These are phyloP conservation scores for Papilio aristodemus DNA, from an alignment of 1,140 invertebrate genomes.

Conservation along the genomic window DNA sequence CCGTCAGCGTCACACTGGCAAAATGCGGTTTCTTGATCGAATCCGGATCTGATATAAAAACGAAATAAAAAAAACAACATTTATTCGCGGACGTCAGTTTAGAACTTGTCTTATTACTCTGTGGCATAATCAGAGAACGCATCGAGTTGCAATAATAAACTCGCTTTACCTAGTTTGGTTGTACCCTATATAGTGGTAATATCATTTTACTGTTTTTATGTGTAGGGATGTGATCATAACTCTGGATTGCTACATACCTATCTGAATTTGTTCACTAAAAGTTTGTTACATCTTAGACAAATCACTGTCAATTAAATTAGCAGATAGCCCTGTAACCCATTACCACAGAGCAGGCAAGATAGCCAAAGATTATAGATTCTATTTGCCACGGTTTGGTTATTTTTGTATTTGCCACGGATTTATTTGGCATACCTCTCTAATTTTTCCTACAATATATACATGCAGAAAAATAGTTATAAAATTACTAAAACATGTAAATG, in stretches of 20 bases:
- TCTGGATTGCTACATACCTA: background rate
- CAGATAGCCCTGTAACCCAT: no score
- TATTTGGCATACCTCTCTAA: no score
- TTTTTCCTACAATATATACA: no score
- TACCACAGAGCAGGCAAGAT: no score
- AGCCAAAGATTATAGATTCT: no score
- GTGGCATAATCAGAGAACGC: constrained; percentile 5
- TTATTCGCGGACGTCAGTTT: constrained; percentile 6
- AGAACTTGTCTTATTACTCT: constrained; percentile 21
- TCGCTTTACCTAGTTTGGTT: constrained; percentile 5
- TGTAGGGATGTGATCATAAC: constrained; percentile 6
- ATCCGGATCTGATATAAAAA: background rate
- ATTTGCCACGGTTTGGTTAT: no score
- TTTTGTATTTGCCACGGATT: no score
- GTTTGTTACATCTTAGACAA: no score
- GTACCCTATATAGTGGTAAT: constrained; percentile 18
- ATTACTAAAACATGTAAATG: no score
- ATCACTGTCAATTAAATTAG: no score
- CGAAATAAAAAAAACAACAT: background rate
- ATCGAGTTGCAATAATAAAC: constrained; percentile 8
- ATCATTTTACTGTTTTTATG: constrained; percentile 10
- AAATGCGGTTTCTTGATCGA: background rate
- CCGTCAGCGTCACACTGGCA: constrained; percentile 12
- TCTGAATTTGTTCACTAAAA: no score
- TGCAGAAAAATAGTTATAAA: no score